Evolutionary conservation across 2,888 invertebrate species (phyloP), one percentile per base, ranked within the genome.

Genomic region (Conchocele bisecta): DNA sequence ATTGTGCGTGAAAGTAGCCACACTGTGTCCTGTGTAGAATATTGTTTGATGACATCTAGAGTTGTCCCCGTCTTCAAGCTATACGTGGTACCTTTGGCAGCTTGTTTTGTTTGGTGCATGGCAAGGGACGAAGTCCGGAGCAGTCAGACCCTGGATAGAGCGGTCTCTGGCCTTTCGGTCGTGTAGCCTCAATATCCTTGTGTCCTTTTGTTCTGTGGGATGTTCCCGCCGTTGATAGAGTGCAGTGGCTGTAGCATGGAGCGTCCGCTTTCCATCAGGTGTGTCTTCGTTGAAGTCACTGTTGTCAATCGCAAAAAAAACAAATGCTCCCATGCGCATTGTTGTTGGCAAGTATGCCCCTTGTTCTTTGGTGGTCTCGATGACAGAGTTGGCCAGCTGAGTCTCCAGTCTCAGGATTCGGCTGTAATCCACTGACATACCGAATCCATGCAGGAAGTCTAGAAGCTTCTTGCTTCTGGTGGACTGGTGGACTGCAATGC

Each of bases 271-370:
- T 11, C 57, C 41, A 42, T 57, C 57, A 28, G 41, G 57, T 17
- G 41, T 57, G 29, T 57, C 42, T 39, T 57, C 42, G 29, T 42
- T 22, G 15, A 57, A 42, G 20, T 57, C 57, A 2, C 22, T 22
- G n/a, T 57, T 56, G 28, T 41, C 41, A 9, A 56, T 20, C 4
- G 39, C 56, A 56, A 56, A 56, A 31, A 56, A 56, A 7, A 56
- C 33, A 26, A 56, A 41, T 22, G 15, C 6, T 13, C 17, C 28
- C 17, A 3, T 24, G 11, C 11, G n/a, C 15, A 41, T 4, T 15
- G 28, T 24, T 11, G 26, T 20, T 20, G 54, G 37, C 11, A 51
- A 31, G 11, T 29, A 31, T 15, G 13, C 33, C 9, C 37, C 37
- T 4, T 35, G 20, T 13, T 9, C 20, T 22, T 9, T 22, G 5